These are phyloP conservation scores for Acrocephalus scirpaceus DNA, from an alignment of 2,797 vertebrate genomes.

Conservation along the genomic window DNA sequence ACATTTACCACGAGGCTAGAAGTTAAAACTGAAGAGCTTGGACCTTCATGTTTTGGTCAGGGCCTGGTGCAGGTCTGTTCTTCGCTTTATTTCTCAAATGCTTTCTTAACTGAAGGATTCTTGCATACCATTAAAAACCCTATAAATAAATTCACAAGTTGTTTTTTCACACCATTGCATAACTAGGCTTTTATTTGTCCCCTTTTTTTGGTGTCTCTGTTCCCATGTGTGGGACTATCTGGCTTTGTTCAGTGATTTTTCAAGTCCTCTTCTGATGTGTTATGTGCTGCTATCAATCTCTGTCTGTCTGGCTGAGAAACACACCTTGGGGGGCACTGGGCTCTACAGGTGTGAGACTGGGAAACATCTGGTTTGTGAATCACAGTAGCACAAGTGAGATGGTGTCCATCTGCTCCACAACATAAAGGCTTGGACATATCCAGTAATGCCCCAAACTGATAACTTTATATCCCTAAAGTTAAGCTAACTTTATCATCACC, in stretches of 20 bases:
- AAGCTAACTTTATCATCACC: not conserved
- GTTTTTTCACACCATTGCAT: not conserved
- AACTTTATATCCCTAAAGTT: not conserved
- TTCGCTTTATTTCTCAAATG: not conserved
- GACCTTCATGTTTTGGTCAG: not conserved
- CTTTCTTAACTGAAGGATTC: not conserved
- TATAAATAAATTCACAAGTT: not conserved
- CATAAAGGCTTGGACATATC: not conserved
- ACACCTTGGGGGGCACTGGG: not conserved
- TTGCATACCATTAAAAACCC: not conserved
- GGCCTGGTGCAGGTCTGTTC: not conserved
- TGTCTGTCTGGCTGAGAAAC: not conserved
- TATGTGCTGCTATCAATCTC: not conserved
- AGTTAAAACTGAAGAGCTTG: not conserved
- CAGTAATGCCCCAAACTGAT: not conserved
- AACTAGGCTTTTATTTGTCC: not conserved
- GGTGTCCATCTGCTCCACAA: not conserved
- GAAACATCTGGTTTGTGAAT: not conserved
- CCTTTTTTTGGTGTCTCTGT: not conserved
- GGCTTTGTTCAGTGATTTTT: not conserved
- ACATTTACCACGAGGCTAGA: not conserved
- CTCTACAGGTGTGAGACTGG: not conserved
- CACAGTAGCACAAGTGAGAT: not conserved
- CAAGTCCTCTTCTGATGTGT: not conserved
- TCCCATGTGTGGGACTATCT: not conserved